Base-by-base conservation (phyloP, 2,797 vertebrate species). In the Myotis daubentonii region DNA sequence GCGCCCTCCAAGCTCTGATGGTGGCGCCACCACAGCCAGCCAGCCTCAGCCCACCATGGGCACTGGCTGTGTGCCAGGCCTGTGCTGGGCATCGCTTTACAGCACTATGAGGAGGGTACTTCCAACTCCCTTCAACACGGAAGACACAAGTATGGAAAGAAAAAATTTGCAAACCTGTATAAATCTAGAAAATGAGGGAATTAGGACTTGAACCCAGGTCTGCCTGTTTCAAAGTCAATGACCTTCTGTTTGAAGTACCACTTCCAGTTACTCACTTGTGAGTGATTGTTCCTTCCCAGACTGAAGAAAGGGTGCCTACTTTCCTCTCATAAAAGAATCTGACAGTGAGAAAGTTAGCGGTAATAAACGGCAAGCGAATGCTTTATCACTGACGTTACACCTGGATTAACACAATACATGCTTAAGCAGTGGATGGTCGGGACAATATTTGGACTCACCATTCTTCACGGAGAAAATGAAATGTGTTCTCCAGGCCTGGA, bases 31-130 rank as follows among this genome's bases (percentile, higher is more conserved):
- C 44, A 20, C 8, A 16, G 62, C 30, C 20, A 4, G 8, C 55
- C 8, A 66, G 85, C 28, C 10, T 20, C 13, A 25, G 62, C n/a
- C 33, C 49, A 8, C 17, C n/a, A 0, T 0, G 0, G 47, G 53
- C 5, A 3, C 9, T 44, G 22, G 55, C 25, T 16, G 5, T 0
- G 23, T 11, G 30, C 41, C 75, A 20, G n/a, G 36, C 4, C n/a
- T 38, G 28, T 8, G 12, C 47, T 8, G 3, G 47, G 28, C 25
- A 23, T 1, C 2, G 17, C 6, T 30, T 51, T 57, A 47, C 17
- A 17, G 62, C 2, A 7, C 2, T 5, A 6, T 0, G 1, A 25
- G 38, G 8, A 72, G 5, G 30, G 38, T 5, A 23, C 49, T 22
- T 23, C 9, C 3, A 5, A 83, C 19, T 28, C 53, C 17, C 20